These are phyloP conservation scores for Synanthedon myopaeformis DNA, from an alignment of 2,888 invertebrate species.

Conservation along the genomic window DNA sequence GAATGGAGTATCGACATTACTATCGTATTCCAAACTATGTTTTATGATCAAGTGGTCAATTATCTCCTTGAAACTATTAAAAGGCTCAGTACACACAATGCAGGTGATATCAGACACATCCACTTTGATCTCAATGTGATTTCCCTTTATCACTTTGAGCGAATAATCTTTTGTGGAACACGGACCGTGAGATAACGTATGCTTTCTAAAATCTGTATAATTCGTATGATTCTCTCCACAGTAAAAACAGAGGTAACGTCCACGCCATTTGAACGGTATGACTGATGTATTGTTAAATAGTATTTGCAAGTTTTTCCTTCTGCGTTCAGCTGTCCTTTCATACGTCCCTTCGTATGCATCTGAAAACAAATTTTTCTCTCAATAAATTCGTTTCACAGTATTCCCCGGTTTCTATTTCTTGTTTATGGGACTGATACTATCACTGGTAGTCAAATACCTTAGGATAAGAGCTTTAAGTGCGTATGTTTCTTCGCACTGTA, in stretches of 20 bases:
- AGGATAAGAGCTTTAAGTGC: too few relatives aligned
- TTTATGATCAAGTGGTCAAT: constrained; percentile 44
- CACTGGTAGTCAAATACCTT: neutral
- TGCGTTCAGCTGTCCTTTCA: constrained; percentile 37
- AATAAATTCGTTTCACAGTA: constrained; percentile 24
- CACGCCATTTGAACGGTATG: constrained; percentile 58
- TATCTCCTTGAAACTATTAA: constrained; percentile 29
- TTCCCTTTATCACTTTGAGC: constrained; percentile 37
- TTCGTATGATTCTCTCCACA: constrained; percentile 37
- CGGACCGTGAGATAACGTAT: constrained; percentile 40
- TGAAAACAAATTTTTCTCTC: constrained; percentile 52
- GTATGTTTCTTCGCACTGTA: too few relatives aligned
- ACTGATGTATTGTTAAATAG: constrained; percentile 54
- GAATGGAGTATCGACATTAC: constrained; percentile 31
- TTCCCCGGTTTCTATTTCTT: neutral
- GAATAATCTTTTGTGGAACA: constrained; percentile 37
- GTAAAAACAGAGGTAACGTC: constrained; percentile 47
- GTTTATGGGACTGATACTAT: neutral
- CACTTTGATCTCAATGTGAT: constrained; percentile 39
- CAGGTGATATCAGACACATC: constrained; percentile 50
- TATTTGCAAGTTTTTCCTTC: constrained; percentile 50
- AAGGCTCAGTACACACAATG: constrained; percentile 40
- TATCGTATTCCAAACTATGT: constrained; percentile 43
- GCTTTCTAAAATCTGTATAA: constrained; percentile 41
- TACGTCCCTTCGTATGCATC: constrained; percentile 37